Evolutionary conservation across 2,888 invertebrate genomes (phyloP).

Genomic region (Pollenia labialis): DNA sequence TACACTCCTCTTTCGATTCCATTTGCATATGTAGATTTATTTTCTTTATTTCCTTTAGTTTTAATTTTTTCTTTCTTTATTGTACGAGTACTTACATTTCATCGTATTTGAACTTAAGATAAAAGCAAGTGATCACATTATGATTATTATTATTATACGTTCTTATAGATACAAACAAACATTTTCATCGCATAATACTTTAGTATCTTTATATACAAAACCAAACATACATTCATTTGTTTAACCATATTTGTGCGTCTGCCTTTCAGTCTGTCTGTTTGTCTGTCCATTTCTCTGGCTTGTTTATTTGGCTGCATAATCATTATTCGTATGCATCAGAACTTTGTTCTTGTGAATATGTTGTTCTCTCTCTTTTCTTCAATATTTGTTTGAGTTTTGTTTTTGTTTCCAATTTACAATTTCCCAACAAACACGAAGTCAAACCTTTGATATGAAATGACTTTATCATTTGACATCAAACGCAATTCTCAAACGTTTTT

Average conservation of each 20-base stretch:
- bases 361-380: not conserved
- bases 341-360: not conserved
- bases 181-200: not conserved
- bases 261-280: slow-evolving; percentile 28
- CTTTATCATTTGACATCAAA: too few species aligned
- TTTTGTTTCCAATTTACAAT: slow-evolving; percentile 48
- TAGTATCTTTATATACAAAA: not conserved
- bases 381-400: not conserved
- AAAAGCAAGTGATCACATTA: slow-evolving; percentile 64
- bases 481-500: too few species aligned
- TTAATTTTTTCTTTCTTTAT: not conserved
- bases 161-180: slow-evolving; percentile 9
- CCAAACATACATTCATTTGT: slow-evolving; percentile 21
- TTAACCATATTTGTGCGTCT: slow-evolving; percentile 36
- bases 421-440: too few species aligned
- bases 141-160: slow-evolving; percentile 52
- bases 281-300: slow-evolving; percentile 11
- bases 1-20: not conserved
- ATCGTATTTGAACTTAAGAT: slow-evolving; percentile 41
- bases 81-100: slow-evolving; percentile 16
- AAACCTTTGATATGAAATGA: too few species aligned
- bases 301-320: slow-evolving; percentile 31
- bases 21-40: not conserved
- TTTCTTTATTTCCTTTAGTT: not conserved
- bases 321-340: slow-evolving; percentile 16